These are phyloP conservation scores for Clusia tigrina DNA, from an alignment of 2,888 invertebrate species.

Conservation along the genomic window DNA sequence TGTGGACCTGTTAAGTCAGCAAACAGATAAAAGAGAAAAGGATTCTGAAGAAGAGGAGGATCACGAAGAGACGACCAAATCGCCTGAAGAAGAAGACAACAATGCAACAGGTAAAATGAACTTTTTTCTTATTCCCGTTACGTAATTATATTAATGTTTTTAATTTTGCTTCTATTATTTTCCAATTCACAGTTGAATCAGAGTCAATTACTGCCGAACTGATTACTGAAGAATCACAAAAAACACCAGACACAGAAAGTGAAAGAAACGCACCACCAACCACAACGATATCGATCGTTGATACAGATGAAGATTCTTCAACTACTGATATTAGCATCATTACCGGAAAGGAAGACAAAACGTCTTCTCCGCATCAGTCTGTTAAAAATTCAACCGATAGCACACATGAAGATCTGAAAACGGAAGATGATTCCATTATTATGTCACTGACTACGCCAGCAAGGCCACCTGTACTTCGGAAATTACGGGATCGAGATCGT, in stretches of 20 bases:
- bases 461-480: conserved; percentile 58
- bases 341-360: conserved; percentile 45
- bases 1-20: conserved; percentile 28
- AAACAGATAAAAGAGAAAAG: conserved; percentile 4
- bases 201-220: conserved; percentile 27
- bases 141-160: not conserved
- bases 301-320: conserved; percentile 56
- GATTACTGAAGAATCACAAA: conserved; percentile 15
- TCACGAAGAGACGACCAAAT: not conserved
- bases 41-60: conserved; percentile 18
- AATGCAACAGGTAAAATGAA: not conserved
- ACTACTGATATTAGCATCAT: conserved; percentile 47
- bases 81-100: conserved; percentile 2
- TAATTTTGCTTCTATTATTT: not conserved
- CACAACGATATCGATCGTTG: conserved; percentile 41
- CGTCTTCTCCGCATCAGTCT: conserved; percentile 21
- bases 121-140: not conserved
- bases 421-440: conserved; percentile 29
- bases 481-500: conserved; percentile 65
- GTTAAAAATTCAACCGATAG: conserved; percentile 25
- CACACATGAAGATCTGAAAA: conserved; percentile 20
- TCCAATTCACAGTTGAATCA: conserved; percentile 7
- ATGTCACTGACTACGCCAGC: conserved; percentile 31
- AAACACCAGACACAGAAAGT: conserved; percentile 30
- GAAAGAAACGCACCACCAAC: conserved; percentile 29